Evolutionary conservation across 2,888 invertebrate species (phyloP), one percentile per base, ranked within the genome.

Genomic region (Mystacides longicornis): DNA sequence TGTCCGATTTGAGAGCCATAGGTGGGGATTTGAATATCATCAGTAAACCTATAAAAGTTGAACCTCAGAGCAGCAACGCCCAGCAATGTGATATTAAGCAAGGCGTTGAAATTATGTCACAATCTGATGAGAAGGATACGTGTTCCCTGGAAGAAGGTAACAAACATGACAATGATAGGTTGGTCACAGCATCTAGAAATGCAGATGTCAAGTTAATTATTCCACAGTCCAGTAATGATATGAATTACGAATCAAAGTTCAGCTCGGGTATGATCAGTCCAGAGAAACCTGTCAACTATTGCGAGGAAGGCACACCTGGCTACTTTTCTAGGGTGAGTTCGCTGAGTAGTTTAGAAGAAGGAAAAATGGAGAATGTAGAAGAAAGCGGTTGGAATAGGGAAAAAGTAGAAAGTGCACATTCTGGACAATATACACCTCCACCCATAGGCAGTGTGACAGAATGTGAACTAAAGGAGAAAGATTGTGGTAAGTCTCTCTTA

Each of bases 251-350:
- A 23, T 80, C 75, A 0, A 77, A 74, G 59, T 76, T 77, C 62
- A 86, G 84, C 61, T 86, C 86, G 0, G 88, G 85, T 0, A 79
- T 85, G 64, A 81, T 84, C 65, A 87, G 86, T 23, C 87, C 89
- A 0, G 90, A 89, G 64, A 89, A 88, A 64, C 86, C 88, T 0
- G 80, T 87, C 3, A 87, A 86, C 66, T 93, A 93, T 68, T 90
- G 89, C 64, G 91, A 92, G 61, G 91, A 93, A 67, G 92, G 89
- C 1, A 92, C 92, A 0, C 91, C 92, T 0, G 87, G 86, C 0
- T 86, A 83, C 68, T 89, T 86, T 66, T 89, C 89, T 3, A 72
- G 82, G 7, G 81, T 81, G 43, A 82, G 82, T 63, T 82, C 82
- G 0, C 64, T 82, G 51, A 82, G 81, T 64, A 82, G 82, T 59